These are phyloP conservation scores for Ctenopoma kingsleyae DNA, from an alignment of 2,797 vertebrate genomes.

Conservation along the genomic window DNA sequence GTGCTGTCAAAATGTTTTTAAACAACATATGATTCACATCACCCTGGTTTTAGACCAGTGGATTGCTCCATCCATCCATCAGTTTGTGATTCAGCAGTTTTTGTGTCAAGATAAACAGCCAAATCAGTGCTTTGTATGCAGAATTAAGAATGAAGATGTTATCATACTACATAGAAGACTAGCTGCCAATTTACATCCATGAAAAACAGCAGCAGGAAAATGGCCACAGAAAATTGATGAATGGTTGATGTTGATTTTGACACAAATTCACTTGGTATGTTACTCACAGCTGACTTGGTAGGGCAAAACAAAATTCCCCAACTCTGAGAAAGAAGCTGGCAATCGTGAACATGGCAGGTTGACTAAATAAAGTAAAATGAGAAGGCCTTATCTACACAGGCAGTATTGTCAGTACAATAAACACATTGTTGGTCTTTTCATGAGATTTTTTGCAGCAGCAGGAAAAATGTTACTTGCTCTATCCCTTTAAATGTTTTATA, in stretches of 20 bases:
- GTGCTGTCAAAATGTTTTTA: not conserved
- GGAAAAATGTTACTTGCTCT: not conserved
- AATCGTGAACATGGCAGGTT: not conserved
- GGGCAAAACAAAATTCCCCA: not conserved
- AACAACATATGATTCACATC: not conserved
- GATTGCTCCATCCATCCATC: not conserved
- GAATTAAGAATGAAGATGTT: not conserved
- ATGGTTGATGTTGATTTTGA: not conserved
- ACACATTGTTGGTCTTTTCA: not conserved
- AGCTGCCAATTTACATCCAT: not conserved
- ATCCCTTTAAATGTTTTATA: not conserved
- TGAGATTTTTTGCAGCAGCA: not conserved
- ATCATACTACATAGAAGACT: not conserved
- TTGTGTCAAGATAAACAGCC: not conserved
- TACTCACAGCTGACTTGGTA: not conserved
- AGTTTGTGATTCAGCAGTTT: not conserved
- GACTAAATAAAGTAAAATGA: not conserved
- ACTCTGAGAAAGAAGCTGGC: not conserved
- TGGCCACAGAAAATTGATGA: not conserved
- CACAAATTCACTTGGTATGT: no score
- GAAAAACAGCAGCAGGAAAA: not conserved
- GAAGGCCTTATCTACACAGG: constrained; percentile 4
- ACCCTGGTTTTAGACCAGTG: not conserved
- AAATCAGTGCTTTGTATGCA: not conserved
- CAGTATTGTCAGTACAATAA: not conserved